Evolutionary conservation across 2,888 invertebrate genomes (phyloP), one percentile per base, ranked within the genome.

Genomic region (Ophioninae sp.): DNA sequence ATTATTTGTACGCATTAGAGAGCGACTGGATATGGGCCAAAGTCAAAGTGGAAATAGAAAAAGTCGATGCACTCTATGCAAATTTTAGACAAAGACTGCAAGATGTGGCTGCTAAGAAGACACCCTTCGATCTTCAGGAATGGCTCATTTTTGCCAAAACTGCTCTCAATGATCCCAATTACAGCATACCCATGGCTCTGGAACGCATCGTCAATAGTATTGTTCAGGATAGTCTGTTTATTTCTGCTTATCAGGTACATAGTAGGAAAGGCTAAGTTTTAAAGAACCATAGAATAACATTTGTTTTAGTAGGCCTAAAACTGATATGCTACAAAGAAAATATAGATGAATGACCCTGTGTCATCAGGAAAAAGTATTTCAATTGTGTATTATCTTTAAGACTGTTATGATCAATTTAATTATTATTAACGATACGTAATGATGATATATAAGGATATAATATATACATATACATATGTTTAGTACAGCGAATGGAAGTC

Each of bases 81-180:
- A 94, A 94, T 67, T 97, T 96, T 90, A 93, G 95, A 79, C 93
- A 95, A 86, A 95, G 95, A 91, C 94, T 95, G 83, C 87, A 86
- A 62, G 92, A 93, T 67, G 86, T 89, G 2, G 59, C 89, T 89
- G 85, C 87, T 44, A 82, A 80, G 92, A 93, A 61, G 89, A 93
- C 65, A 87, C 90, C 80, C 91, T 92, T 87, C 91, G 91, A 93
- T 70, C 91, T 93, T 81, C 93, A 94, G 64, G 94, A 95, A 6
- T 94, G 96, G 94, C 90, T 94, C 78, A 95, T 96, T 91, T 92
- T 97, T 84, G 95, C 95, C 0, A 95, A 95, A 80, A 94, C 95
- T 0, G 94, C 96, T 21, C 92, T 97, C 70, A 93, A 94, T 88
- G 96, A 96, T 89, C 94, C 95, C 0, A 94, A 93, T 88, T 92